A percentile compares a stretch with the other conserved stretches of the same genome.
Evolutionary conservation across 2,888 invertebrate genomes (phyloP).

Genomic region (Scaptomyza caliginosa): DNA sequence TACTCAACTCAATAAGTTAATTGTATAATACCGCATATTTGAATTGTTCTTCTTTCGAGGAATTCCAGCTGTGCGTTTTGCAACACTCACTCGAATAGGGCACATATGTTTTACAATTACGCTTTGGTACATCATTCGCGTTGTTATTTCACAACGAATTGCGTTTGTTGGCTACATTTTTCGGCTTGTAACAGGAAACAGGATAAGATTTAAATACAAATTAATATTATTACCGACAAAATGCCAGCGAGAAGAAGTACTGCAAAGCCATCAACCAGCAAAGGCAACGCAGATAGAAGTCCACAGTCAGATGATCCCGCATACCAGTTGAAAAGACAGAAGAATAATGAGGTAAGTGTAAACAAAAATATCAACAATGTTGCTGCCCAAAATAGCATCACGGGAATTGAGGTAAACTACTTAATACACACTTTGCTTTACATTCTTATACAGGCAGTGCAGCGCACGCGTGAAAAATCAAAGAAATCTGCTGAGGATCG

Average conservation of each 20-base stretch:
- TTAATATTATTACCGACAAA: constrained; percentile 78
- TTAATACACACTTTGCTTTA: constrained; percentile 31
- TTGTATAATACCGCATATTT: constrained; percentile 57
- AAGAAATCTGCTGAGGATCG: constrained; percentile 81
- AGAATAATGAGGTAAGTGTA: constrained; percentile 82
- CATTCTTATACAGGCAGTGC: constrained; percentile 78
- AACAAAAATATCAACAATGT: constrained; percentile 32
- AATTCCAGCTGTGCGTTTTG: constrained; percentile 28
- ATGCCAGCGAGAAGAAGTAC: constrained; percentile 83
- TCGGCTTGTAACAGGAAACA: constrained; percentile 1
- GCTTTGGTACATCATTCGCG: constrained; percentile 65
- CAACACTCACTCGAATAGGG: constrained; percentile 46
- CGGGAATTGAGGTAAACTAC: constrained; percentile 18
- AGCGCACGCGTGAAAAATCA: constrained; percentile 82
- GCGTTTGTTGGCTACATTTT: constrained; percentile 46
- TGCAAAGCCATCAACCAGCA: constrained; percentile 53
- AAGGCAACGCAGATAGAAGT: constrained; percentile 39
- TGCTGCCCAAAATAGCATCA: constrained; percentile 61
- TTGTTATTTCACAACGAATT: constrained; percentile 70
- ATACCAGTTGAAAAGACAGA: constrained; percentile 81
- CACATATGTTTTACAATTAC: constrained; percentile 65
- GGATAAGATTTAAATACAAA: constrained; percentile 72
- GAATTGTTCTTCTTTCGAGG: constrained; percentile 26
- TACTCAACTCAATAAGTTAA: constrained; percentile 30
- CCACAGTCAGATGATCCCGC: constrained; percentile 74